phyloP scores from a whole-genome alignment of 1,140 invertebrate species.

The Drosophila lacteicornis region DNA sequence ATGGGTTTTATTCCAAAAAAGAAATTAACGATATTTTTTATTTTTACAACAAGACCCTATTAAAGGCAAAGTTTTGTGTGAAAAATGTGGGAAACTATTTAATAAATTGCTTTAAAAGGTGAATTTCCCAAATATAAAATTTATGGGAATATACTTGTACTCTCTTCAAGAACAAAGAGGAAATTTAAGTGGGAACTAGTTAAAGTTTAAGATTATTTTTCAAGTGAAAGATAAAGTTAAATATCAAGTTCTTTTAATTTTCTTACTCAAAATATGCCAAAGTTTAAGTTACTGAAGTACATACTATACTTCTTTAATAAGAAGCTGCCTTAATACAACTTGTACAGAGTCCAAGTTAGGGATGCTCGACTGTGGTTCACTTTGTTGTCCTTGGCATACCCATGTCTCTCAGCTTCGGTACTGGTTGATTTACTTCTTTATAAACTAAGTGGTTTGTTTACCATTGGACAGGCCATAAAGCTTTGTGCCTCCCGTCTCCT shows the following conservation, averaged over 20 bases:
- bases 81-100: background rate
- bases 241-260: no score
- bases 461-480: conserved; percentile 56
- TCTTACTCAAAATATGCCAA: background rate
- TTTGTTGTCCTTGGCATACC: conserved; percentile 64
- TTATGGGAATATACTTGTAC: background rate
- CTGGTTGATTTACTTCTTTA: conserved; percentile 54
- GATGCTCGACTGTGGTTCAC: conserved; percentile 16
- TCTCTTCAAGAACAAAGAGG: background rate
- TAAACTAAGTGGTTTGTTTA: conserved; percentile 71
- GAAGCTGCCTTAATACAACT: background rate
- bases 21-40: background rate
- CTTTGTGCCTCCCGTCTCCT: conserved; percentile 45
- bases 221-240: no score
- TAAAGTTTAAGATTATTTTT: no score
- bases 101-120: background rate
- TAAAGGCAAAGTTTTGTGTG: no score
- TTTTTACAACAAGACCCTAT: background rate
- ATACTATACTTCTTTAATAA: background rate
- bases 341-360: background rate
- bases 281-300: background rate
- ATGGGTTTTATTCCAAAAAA: background rate
- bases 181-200: no score
- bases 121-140: background rate
- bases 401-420: conserved; percentile 27